These are phyloP conservation scores for Pseudochaenichthys georgianus DNA, from an alignment of 2,797 vertebrate genomes.

Conservation along the genomic window DNA sequence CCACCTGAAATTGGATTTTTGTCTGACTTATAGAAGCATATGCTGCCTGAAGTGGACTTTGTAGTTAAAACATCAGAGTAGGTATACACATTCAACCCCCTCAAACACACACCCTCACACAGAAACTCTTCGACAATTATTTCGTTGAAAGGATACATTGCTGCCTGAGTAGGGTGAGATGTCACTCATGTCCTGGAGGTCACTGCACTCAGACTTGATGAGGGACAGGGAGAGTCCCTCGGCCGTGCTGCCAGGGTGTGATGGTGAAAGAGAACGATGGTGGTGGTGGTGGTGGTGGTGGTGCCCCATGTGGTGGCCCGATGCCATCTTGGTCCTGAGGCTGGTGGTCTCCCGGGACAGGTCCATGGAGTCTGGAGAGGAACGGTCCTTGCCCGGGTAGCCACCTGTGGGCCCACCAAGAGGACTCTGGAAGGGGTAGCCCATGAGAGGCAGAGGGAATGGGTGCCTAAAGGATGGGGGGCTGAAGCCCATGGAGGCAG, in stretches of 20 bases:
- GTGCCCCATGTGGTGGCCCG: conserved; percentile 88
- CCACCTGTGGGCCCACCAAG: conserved; percentile 90
- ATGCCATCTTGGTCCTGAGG: conserved; percentile 98
- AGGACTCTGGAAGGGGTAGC: conserved; percentile 96
- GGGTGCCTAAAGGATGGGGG: conserved; percentile 96
- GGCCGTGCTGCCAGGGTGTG: conserved; percentile 91
- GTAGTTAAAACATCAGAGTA: conserved; percentile 27
- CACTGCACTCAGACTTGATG: conserved; percentile 97
- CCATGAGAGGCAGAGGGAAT: conserved; percentile 95
- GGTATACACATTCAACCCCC: conserved; percentile 8
- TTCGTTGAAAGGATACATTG: conserved; percentile 95
- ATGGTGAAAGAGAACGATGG: conserved; percentile 94
- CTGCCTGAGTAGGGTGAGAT: conserved; percentile 98
- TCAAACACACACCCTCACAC: conserved; percentile 1
- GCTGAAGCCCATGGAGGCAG: conserved; percentile 93
- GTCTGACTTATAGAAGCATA: conserved; percentile 13
- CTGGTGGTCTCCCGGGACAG: conserved; percentile 95
- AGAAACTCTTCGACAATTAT: neutral
- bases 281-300: conserved; percentile 60
- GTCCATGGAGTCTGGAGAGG: conserved; percentile 97
- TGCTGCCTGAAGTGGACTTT: conserved; percentile 28
- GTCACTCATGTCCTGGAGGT: conserved; percentile 98
- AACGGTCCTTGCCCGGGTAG: conserved; percentile 93
- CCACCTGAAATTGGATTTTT: conserved; percentile 44
- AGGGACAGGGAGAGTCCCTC: conserved; percentile 96